These are phyloP conservation scores for Girardinichthys multiradiatus DNA, from an alignment of 2,113 vertebrate species.

Conservation along the genomic window DNA sequence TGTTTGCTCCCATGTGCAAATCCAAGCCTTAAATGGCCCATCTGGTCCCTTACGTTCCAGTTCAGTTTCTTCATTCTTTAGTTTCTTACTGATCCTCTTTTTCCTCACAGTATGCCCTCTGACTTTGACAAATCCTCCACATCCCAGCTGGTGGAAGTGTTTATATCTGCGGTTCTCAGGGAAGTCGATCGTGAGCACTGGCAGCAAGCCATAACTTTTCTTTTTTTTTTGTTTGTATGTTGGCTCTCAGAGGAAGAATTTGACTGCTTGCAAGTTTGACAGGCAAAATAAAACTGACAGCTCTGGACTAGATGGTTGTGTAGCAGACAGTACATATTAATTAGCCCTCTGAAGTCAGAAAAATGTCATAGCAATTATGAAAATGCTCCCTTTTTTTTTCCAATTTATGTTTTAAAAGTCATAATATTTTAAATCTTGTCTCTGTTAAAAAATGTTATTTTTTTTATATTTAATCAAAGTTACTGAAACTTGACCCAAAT, in stretches of 20 bases:
- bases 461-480: not conserved
- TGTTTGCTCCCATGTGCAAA: not conserved
- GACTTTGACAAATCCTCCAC: not conserved
- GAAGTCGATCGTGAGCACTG: constrained; percentile 39
- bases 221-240: constrained; percentile 20
- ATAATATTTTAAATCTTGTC: not conserved
- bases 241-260: constrained; percentile 30
- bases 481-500: not conserved
- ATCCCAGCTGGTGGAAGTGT: constrained; percentile 22
- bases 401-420: not conserved
- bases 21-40: not conserved
- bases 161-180: constrained; percentile 20
- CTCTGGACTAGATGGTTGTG: not conserved
- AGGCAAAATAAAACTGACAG: not conserved
- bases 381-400: not conserved
- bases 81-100: not conserved
- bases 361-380: not conserved
- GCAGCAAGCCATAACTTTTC: constrained; percentile 15
- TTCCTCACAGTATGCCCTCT: constrained; percentile 7
- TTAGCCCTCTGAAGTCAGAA: not conserved
- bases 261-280: constrained; percentile 1
- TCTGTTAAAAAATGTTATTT: not conserved
- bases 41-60: not conserved
- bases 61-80: not conserved
- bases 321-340: not conserved